Percentiles rank a stretch among this genome's conserved stretches.
These are phyloP conservation scores for Aphidius gifuensis DNA, from an alignment of 1,140 invertebrate genomes.

Conservation along the genomic window DNA sequence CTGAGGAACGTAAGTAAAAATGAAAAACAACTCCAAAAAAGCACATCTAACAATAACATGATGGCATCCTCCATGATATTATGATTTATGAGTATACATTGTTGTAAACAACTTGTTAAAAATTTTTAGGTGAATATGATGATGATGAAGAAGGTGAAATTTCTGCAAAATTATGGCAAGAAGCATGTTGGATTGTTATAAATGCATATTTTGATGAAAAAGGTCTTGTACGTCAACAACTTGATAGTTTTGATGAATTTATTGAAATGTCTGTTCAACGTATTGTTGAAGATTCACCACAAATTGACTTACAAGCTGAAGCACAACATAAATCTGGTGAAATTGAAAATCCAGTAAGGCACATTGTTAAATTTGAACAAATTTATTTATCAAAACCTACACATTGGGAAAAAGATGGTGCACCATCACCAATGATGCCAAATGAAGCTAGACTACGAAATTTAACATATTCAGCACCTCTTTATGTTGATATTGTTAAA, in stretches of 20 bases:
- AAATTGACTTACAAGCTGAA: constrained; percentile 96
- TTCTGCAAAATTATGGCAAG: constrained; percentile 94
- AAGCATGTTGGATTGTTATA: constrained; percentile 99
- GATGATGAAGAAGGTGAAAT: constrained; percentile 86
- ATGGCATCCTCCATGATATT: too few relatives aligned
- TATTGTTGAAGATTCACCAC: constrained; percentile 97
- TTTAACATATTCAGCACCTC: constrained; percentile 91
- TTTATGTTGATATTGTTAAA: constrained; percentile 98
- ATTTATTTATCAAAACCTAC: constrained; percentile 98
- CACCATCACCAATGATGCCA: constrained; percentile 98
- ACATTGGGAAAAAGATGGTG: constrained; percentile 99
- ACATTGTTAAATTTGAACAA: constrained; percentile 95
- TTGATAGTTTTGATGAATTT: constrained; percentile 99
- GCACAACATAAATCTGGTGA: constrained; percentile 91
- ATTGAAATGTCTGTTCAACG: constrained; percentile 99
- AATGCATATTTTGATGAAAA: constrained; percentile 99
- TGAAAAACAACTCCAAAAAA: too few relatives aligned
- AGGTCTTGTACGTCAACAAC: constrained; percentile 95
- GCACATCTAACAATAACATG: too few relatives aligned
- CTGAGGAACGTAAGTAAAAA: too few relatives aligned
- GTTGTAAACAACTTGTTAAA: too few relatives aligned
- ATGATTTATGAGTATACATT: too few relatives aligned
- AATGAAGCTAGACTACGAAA: constrained; percentile 91
- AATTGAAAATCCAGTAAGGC: constrained; percentile 86
- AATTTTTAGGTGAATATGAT: constrained; percentile 62